These are phyloP conservation scores for Lepus americanus DNA, from an alignment of 2,113 vertebrate species.

Conservation along the genomic window DNA sequence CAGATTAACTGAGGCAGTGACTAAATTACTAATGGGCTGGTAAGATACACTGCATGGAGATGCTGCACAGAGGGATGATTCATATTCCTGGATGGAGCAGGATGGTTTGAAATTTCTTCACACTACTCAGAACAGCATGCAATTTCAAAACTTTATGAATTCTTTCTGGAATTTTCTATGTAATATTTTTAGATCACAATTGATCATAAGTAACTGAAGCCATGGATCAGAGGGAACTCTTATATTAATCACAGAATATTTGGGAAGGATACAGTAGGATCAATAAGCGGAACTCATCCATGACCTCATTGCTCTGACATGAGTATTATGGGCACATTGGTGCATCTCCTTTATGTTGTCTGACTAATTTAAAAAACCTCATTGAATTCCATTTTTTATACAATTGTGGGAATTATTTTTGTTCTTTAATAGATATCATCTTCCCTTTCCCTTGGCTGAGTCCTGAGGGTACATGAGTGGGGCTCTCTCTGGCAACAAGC, in stretches of 20 bases:
- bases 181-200: not conserved
- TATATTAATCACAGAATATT: not conserved
- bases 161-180: not conserved
- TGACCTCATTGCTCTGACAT: not conserved
- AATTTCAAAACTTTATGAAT: not conserved
- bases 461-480: not conserved
- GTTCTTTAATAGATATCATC: not conserved
- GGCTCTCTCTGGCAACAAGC: not conserved
- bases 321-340: not conserved
- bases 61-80: not conserved
- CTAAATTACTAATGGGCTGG: not conserved
- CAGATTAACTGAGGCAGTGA: not conserved
- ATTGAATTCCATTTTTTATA: not conserved
- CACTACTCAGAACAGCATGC: not conserved
- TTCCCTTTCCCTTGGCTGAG: not conserved
- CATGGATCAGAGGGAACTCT: not conserved
- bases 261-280: not conserved
- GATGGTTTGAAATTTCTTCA: not conserved
- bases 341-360: not conserved
- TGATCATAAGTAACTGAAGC: not conserved
- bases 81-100: not conserved
- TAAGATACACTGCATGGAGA: too few relatives aligned
- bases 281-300: not conserved
- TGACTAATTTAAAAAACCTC: not conserved
- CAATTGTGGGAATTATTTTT: conserved; percentile 1